Base-by-base conservation (phyloP, 2,888 invertebrate species). In the Drosophila niveifrons region DNA sequence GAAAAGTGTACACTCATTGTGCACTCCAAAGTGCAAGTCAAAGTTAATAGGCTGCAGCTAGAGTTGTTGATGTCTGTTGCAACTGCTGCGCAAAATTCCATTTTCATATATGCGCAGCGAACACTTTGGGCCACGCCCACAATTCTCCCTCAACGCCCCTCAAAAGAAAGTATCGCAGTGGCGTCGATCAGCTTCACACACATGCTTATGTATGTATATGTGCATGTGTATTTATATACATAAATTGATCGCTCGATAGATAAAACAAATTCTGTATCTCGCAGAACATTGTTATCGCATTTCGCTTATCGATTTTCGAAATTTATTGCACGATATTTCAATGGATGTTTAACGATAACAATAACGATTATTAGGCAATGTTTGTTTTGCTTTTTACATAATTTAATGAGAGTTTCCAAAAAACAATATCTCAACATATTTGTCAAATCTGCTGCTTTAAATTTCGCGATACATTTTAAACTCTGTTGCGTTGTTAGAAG, bases 71-170 rank as follows among this genome's bases (percentile, higher is more conserved):
- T 31, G 10, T 31, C 8, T 31, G 9, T 36, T n/a, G 36, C 73
- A 73, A 59, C 59, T 68, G 44, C 73, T 63, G 73, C 59, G 69
- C 64, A 51, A 56, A 65, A 73, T 70, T 73, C 23, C 55, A 65
- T 59, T 70, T 73, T 23, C 28, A 43, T 29, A 53, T 52, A 61
- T 74, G 62, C 70, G 66, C 73, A 72, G 59, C 63, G 51, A 23
- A 31, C 7, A 7, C 10, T 41, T 10, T 18, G 52, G 56, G 36
- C 61, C 65, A 70, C 73, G 59, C 73, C 72, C 59, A 53, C 58
- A 15, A 39, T 23, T n/a, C 17, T n/a, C n/a, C 10, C 7, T 18
- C 10, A 11, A 44, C 39, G 53, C 36, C 48, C 36, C 29, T 44
- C 68, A 47, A 57, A 71, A 55, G 31, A 61, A 39, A 48, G 46